Conservation (phyloP, 2,113 vertebrate species). For the Conger conger region DNA sequence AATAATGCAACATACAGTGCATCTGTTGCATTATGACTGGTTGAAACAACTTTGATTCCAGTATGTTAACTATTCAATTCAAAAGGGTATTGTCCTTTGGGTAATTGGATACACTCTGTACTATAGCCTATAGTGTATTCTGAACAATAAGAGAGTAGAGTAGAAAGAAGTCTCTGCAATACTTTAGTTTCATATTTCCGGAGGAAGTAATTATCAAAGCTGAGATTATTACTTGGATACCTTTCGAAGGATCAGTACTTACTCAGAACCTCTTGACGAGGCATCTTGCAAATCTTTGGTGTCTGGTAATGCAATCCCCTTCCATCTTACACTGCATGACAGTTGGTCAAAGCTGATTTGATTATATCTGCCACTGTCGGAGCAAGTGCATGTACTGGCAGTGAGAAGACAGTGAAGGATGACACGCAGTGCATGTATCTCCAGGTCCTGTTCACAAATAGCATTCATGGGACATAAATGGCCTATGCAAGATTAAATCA, state of each 20-base stretch:
- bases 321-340: background rate
- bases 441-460: background rate
- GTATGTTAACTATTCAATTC: background rate
- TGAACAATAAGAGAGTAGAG: background rate
- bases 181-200: background rate
- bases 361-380: background rate
- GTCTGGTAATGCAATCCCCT: background rate
- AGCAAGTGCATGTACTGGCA: background rate
- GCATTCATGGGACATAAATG: background rate
- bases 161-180: background rate
- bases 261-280: background rate
- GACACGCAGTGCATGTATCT: background rate
- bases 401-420: background rate
- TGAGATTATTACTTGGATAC: background rate
- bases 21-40: background rate
- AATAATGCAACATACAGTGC: background rate
- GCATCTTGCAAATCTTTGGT: background rate
- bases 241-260: background rate
- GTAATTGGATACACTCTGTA: background rate
- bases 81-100: background rate
- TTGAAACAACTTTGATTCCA: background rate
- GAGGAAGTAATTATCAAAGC: background rate
- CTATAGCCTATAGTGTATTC: background rate
- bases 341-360: background rate
- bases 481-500: background rate